A percentile compares a stretch with the other conserved stretches of the same genome.
Conservation (phyloP, 1,140 invertebrate genomes). For the Drosophila simulans region DNA sequence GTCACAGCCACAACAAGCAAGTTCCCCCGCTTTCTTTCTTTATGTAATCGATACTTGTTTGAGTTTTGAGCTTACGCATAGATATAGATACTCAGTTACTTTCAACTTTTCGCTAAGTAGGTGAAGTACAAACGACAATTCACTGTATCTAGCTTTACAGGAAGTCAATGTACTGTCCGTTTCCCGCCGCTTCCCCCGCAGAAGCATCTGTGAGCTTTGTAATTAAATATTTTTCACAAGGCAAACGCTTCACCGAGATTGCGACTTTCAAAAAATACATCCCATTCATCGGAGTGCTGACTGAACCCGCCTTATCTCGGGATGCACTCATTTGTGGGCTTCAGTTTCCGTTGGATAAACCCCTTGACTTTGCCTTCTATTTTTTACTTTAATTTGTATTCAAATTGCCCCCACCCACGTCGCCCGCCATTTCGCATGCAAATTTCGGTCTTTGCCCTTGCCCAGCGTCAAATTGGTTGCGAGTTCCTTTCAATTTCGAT, state of each 20-base stretch:
- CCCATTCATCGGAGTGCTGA: constrained; percentile 16
- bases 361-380: constrained; percentile 8
- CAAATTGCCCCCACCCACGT: constrained; percentile 2
- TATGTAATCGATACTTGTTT: constrained; percentile 65
- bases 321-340: constrained; percentile 35
- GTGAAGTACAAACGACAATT: constrained; percentile 53
- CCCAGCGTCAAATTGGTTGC: constrained; percentile 32
- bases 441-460: constrained; percentile 30
- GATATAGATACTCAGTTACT: constrained; percentile 18
- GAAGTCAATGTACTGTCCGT: constrained; percentile 56
- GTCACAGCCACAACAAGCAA: constrained; percentile 1
- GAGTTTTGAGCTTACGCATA: constrained; percentile 34
- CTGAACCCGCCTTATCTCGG: background rate
- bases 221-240: constrained; percentile 65
- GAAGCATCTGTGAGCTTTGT: constrained; percentile 40
- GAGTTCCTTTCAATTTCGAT: constrained; percentile 43
- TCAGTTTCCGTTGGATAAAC: constrained; percentile 60
- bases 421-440: constrained; percentile 46
- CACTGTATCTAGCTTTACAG: constrained; percentile 35
- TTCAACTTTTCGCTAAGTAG: constrained; percentile 52
- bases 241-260: constrained; percentile 14
- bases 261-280: constrained; percentile 33
- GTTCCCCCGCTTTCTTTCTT: constrained; percentile 12
- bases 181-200: background rate
- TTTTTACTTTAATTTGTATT: constrained; percentile 37